Evolutionary conservation across 2,797 vertebrate species (phyloP), one percentile per base, ranked within the genome.

Genomic region (Sebastes steindachneri): DNA sequence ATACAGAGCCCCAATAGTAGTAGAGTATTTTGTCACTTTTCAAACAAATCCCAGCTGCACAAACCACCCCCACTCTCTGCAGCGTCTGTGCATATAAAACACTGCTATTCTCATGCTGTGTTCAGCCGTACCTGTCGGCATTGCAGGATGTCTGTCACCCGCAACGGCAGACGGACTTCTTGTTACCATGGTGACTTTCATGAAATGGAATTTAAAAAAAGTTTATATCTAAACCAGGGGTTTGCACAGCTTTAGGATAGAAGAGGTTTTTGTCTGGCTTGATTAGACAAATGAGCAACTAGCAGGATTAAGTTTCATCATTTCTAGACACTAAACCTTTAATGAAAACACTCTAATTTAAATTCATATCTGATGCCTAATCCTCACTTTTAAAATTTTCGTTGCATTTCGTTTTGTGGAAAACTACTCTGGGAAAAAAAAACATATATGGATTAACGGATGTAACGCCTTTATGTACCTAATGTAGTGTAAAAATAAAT

Each of bases 181-280:
- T 84, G 79, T 87, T 77, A 48, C 78, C 72, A 81, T 79, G 73
- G 79, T 35, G 65, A 87, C 55, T 59, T 79, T 68, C 35, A 77
- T 26, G 17, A 10, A 51, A 54, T 57, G 28, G 26, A 45, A 35
- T 26, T 14, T 10, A 35, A 17, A 55, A 62, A 4, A 54, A 26
- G 3, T 25, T 26, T 14, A 25, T 55, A 19, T 41, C 6, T 33
- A 14, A 45, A 69, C 0, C 2, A 23, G 57, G 9, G n/a, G 17
- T 3, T 6, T 17, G 1, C 7, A 57, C 35, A 28, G 19, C 28
- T 25, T 29, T 9, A 17, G 9, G 14, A n/a, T 8, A n/a, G 41
- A 15, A 12, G 7, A 8, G 3, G 3, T 14, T 28, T 79, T 35
- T 1, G 7, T 58, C 17, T 25, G 25, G 1, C 1, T 31, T 17